Base-by-base conservation (phyloP, 2,113 vertebrate genomes). In the Drymodes brunneopygia region DNA sequence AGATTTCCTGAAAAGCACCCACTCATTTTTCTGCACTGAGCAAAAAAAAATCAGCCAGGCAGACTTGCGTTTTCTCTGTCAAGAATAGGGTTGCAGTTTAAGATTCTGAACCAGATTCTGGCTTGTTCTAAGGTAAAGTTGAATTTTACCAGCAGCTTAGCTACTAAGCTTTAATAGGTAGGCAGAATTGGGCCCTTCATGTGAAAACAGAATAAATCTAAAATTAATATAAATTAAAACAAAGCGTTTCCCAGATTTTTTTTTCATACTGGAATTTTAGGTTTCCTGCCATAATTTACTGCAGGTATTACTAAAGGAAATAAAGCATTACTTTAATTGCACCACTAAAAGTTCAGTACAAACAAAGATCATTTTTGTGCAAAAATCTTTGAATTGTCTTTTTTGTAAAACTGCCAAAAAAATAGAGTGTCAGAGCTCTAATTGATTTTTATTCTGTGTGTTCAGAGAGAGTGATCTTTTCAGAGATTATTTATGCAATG, bases 401-500 rank as follows among this genome's bases (percentile, higher is more conserved):
- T 92, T 94, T 87, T 85, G 64, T 89, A 93, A 97, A 79, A 87
- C 65, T 90, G 81, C 85, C 16, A 11, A 56, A 95, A 96, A 74
- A 92, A 70, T 47, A 94, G 74, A 62, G 57, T 71, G 77, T 74
- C 87, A 67, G 81, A 74, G 83, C 86, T 91, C 91, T 88, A 93
- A 47, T 96, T 94, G 86, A 88, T 74, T 87, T 91, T 94, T 82
- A 73, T 80, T 94, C 94, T 33, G 20, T 93, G 47, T 84, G 60
- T 96, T 97, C 80, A 51, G 92, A 70, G 81, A 53, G 58, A 92
- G 84, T 2, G 6, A 88, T 85, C 70, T 87, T 83, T 93, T 50
- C 84, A 54, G 67, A 91, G 81, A 92, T 95, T 96, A 97, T 96
- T 97, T 96, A 91, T 88, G 72, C 90, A 93, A 95, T 77, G 94